phyloP scores from a whole-genome alignment of 1,140 invertebrate species.

The Drosophila ficusphila region DNA sequence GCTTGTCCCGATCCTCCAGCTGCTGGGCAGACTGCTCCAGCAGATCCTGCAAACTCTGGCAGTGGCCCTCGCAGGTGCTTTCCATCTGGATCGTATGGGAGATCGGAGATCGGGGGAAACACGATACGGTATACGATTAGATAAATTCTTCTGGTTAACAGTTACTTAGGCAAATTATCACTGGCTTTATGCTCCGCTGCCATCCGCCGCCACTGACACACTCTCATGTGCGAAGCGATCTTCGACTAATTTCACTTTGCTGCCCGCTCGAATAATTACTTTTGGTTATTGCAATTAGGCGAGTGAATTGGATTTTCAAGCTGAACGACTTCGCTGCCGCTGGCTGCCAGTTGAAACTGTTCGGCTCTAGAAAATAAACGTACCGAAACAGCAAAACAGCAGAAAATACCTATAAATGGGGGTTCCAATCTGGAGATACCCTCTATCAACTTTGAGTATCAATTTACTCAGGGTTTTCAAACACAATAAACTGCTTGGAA shows the following conservation, averaged over 20 bases:
- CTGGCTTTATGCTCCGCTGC: slow-evolving; percentile 38
- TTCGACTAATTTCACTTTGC: slow-evolving; percentile 63
- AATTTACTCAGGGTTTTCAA: no score
- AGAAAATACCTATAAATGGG: not conserved
- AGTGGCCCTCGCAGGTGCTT: slow-evolving; percentile 70
- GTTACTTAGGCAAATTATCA: slow-evolving; percentile 36
- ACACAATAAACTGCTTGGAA: no score
- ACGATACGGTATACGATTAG: no score
- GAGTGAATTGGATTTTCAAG: slow-evolving; percentile 76
- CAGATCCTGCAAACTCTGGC: slow-evolving; percentile 62
- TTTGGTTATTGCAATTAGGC: slow-evolving; percentile 67
- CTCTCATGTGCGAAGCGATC: slow-evolving; percentile 39
- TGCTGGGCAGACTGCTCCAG: slow-evolving; percentile 46
- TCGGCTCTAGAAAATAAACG: slow-evolving; percentile 70
- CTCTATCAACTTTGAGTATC: not conserved
- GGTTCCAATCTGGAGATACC: slow-evolving; percentile 5
- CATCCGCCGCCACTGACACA: slow-evolving; percentile 7
- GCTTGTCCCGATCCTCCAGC: slow-evolving; percentile 85
- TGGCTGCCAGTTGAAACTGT: slow-evolving; percentile 17
- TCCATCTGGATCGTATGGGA: slow-evolving; percentile 56
- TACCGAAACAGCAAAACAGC: slow-evolving; percentile 44
- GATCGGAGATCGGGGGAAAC: slow-evolving; percentile 4
- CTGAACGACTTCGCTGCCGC: slow-evolving; percentile 63
- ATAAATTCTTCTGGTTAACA: slow-evolving; percentile 1
- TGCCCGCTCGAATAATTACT: slow-evolving; percentile 47